phyloP scores from a whole-genome alignment of 2,113 vertebrate species.

The Salvelinus fontinalis region DNA sequence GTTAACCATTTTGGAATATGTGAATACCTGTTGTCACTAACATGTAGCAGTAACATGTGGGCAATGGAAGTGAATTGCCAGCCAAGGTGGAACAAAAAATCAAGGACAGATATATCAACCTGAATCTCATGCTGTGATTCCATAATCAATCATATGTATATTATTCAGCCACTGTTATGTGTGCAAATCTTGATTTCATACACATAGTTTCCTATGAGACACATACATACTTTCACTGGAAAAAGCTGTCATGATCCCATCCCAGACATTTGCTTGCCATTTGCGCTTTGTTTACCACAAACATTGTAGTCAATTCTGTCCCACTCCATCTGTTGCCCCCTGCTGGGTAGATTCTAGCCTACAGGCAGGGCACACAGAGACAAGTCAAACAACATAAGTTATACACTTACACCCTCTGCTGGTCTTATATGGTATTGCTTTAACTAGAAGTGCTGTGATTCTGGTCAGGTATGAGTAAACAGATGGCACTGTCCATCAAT shows the following conservation, averaged over 20 bases:
- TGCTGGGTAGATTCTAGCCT: background rate
- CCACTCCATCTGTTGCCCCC: background rate
- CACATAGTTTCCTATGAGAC: conserved; percentile 4
- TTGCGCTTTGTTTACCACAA: too few relatives aligned
- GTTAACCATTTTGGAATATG: background rate
- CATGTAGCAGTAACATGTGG: conserved; percentile 10
- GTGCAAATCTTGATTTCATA: conserved; percentile 1
- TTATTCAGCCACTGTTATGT: conserved; percentile 1
- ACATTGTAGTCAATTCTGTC: background rate
- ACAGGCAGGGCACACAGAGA: background rate
- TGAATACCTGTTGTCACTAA: conserved; percentile 21
- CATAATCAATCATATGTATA: background rate
- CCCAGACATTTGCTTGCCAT: conserved; percentile 9
- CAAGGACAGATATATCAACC: conserved; percentile 32
- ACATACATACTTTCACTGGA: conserved; percentile 12
- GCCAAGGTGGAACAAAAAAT: background rate
- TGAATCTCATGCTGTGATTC: conserved; percentile 38
- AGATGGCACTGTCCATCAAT: background rate
- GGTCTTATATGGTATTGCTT: conserved; percentile 46
- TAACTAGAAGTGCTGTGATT: background rate
- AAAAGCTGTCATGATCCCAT: conserved; percentile 12
- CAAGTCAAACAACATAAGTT: background rate
- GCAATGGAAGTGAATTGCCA: background rate
- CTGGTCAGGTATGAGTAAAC: background rate
- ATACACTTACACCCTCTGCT: conserved; percentile 46